phyloP scores from a whole-genome alignment of 1,140 invertebrate species.

The Aphaenogaster rudis region DNA sequence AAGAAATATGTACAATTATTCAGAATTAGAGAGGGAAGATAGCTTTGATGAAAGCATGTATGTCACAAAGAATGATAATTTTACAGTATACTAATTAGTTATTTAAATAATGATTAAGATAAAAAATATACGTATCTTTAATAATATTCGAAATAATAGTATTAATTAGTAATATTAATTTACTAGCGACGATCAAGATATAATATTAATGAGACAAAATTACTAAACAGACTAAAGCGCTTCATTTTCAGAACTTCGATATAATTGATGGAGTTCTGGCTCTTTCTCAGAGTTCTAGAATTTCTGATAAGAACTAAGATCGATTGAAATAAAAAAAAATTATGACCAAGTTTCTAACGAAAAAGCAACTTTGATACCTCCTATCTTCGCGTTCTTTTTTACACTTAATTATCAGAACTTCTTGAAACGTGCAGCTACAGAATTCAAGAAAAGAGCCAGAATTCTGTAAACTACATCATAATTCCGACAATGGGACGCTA shows the following conservation, averaged over 20 bases:
- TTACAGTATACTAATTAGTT: neutral
- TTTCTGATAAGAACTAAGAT: neutral
- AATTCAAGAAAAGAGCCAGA: neutral
- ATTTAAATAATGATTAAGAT: neutral
- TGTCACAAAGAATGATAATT: neutral
- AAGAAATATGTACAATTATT: too few relatives aligned
- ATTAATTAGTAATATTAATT: neutral
- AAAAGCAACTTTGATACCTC: neutral
- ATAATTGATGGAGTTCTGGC: too few relatives aligned
- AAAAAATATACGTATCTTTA: neutral
- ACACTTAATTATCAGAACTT: neutral
- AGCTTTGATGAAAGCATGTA: neutral
- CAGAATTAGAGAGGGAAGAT: neutral
- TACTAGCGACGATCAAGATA: neutral
- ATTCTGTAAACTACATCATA: conserved; percentile 5
- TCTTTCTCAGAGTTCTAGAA: neutral
- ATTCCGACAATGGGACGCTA: neutral
- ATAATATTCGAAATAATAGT: neutral
- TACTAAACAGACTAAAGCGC: too few relatives aligned
- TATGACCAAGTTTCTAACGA: neutral
- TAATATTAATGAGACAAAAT: neutral
- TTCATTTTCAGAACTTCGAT: too few relatives aligned
- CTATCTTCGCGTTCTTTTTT: neutral
- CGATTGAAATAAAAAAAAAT: neutral
- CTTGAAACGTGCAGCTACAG: neutral